These are phyloP conservation scores for Arvicola amphibius DNA, from an alignment of 2,797 vertebrate species.

Conservation along the genomic window DNA sequence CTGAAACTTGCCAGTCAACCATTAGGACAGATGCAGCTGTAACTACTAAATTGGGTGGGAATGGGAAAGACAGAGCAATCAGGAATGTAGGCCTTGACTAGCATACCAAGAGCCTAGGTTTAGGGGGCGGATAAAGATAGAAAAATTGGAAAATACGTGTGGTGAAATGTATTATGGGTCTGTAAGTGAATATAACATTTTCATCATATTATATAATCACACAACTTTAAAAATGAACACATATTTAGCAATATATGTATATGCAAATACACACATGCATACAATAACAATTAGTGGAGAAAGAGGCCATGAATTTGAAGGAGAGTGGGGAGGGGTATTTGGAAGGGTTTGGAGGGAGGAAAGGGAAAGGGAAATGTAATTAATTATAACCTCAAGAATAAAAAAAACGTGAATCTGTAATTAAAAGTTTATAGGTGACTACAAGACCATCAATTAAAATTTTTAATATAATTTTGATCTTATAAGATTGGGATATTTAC, in stretches of 20 bases:
- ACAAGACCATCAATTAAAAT: not conserved
- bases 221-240: not conserved
- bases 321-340: not conserved
- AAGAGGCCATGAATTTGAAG: not conserved
- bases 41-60: not conserved
- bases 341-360: not conserved
- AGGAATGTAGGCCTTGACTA: not conserved
- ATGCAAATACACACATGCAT: not conserved
- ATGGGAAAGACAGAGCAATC: not conserved
- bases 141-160: not conserved
- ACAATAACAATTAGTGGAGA: not conserved
- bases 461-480: constrained; percentile 43
- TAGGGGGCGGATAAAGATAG: not conserved
- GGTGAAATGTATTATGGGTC: not conserved
- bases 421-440: constrained; percentile 16
- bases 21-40: not conserved
- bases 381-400: not conserved
- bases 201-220: constrained; percentile 26
- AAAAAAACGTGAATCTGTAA: not conserved
- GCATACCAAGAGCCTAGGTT: not conserved
- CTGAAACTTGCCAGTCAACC: not conserved
- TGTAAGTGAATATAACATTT: not conserved
- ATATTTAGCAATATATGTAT: not conserved
- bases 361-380: not conserved
- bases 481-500: not conserved